Conservation (phyloP, 2,113 vertebrate species). For the Octodon degus region DNA sequence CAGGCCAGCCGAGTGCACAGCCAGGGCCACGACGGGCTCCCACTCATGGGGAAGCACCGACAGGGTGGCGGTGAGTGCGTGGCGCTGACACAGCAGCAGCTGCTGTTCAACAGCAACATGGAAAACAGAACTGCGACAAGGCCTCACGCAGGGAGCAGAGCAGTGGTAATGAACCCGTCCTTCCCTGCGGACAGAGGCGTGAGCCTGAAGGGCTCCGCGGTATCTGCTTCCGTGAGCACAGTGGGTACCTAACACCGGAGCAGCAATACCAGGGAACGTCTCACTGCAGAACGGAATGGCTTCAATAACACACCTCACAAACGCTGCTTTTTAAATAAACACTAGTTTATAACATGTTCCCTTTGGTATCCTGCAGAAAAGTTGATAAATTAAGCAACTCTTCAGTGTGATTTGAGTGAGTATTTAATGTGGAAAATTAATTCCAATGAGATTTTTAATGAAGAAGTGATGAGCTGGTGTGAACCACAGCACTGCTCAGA, state of each 20-base stretch:
- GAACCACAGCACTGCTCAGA: neutral
- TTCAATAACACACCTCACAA: neutral
- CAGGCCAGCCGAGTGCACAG: accelerated
- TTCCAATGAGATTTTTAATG: neutral
- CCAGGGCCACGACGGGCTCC: accelerated
- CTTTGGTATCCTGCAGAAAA: constrained; percentile 7
- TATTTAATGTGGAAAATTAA: neutral
- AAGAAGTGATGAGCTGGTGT: neutral
- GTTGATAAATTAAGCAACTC: neutral
- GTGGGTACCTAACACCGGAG: neutral
- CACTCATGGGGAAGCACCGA: accelerated
- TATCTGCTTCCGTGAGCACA: neutral
- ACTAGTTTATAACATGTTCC: neutral
- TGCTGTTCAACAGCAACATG: neutral
- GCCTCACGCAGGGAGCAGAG: neutral
- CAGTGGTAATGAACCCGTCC: neutral
- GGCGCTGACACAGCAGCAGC: neutral
- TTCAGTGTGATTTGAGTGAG: neutral
- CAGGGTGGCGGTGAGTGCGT: neutral
- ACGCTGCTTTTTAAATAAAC: neutral
- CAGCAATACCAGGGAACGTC: neutral
- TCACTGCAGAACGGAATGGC: neutral
- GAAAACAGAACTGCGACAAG: neutral
- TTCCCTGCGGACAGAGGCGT: neutral
- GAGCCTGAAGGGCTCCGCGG: neutral